Percentiles rank a stretch among this genome's conserved stretches.
These are phyloP conservation scores for Leistus spinibarbis DNA, from an alignment of 2,888 invertebrate genomes.

Conservation along the genomic window DNA sequence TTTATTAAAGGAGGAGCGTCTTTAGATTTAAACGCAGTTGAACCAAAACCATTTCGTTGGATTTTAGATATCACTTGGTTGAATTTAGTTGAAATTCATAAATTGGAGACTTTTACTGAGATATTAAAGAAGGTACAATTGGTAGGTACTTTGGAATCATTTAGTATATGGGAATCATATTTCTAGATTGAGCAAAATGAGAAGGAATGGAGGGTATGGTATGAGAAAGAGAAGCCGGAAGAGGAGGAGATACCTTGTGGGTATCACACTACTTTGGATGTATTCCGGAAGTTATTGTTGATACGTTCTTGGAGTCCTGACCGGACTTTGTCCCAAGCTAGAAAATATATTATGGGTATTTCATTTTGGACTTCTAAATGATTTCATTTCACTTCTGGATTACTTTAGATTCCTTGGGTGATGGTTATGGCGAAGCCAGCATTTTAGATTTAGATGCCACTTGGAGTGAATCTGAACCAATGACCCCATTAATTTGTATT, in stretches of 20 bases:
- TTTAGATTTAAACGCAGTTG: slow-evolving; percentile 88
- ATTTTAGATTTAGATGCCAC: slow-evolving; percentile 90
- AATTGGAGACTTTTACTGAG: slow-evolving; percentile 78
- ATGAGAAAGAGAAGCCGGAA: slow-evolving; percentile 92
- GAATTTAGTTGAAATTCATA: slow-evolving; percentile 92
- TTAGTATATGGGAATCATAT: slow-evolving; percentile 24
- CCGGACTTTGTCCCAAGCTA: slow-evolving; percentile 90
- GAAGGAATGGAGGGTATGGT: slow-evolving; percentile 88
- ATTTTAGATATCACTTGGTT: slow-evolving; percentile 95
- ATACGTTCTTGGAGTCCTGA: slow-evolving; percentile 96
- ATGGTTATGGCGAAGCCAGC: slow-evolving; percentile 88
- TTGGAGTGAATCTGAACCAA: slow-evolving; percentile 87
- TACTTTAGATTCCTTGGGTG: slow-evolving; percentile 75
- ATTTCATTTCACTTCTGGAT: not conserved
- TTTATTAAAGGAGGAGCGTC: slow-evolving; percentile 97
- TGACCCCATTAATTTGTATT: slow-evolving; percentile 89
- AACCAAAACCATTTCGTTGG: slow-evolving; percentile 93
- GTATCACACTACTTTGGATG: slow-evolving; percentile 83
- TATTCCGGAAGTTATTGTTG: slow-evolving; percentile 83
- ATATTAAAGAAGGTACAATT: slow-evolving; percentile 72
- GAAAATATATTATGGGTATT: slow-evolving; percentile 83
- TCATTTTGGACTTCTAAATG: slow-evolving; percentile 6
- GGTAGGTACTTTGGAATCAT: not conserved
- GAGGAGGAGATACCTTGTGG: slow-evolving; percentile 90
- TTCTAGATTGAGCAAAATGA: slow-evolving; percentile 80